Conservation (phyloP, 30 jellyfish, hydroid and myxozoan species). For the Cassiopea xamachana region DNA sequence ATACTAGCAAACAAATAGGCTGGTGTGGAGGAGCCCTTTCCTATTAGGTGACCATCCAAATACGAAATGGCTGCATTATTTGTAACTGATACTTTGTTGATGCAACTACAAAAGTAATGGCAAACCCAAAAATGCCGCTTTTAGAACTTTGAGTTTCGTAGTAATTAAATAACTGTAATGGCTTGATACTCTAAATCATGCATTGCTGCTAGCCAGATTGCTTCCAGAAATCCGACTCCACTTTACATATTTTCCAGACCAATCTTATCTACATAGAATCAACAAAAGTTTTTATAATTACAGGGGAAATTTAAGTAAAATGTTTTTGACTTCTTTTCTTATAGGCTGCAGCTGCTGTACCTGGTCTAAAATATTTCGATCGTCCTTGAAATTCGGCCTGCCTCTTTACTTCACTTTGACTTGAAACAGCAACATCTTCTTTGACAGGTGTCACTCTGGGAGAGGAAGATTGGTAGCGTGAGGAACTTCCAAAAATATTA, state of each 20-base stretch:
- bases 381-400: slow-evolving; percentile 10
- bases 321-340: slow-evolving; percentile 41
- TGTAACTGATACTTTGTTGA: too few species aligned
- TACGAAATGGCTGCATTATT: too few species aligned
- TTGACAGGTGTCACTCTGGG: neutral
- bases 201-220: neutral
- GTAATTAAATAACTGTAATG: neutral
- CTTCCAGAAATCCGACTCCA: neutral
- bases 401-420: neutral
- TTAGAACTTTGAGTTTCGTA: too few species aligned
- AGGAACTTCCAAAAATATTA: too few species aligned
- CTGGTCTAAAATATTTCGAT: slow-evolving; percentile 51
- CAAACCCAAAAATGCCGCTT: too few species aligned
- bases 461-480: neutral
- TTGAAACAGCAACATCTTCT: neutral
- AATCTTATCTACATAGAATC: neutral
- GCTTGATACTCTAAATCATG: neutral
- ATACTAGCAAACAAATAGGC: too few species aligned
- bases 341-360: slow-evolving; percentile 71
- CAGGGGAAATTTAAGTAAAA: slow-evolving; percentile 13
- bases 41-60: too few species aligned
- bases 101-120: too few species aligned
- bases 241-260: neutral
- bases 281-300: neutral
- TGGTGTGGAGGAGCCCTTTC: too few species aligned